Evolutionary conservation across 2,888 invertebrate genomes (phyloP).

Genomic region (Eupeodes luniger): DNA sequence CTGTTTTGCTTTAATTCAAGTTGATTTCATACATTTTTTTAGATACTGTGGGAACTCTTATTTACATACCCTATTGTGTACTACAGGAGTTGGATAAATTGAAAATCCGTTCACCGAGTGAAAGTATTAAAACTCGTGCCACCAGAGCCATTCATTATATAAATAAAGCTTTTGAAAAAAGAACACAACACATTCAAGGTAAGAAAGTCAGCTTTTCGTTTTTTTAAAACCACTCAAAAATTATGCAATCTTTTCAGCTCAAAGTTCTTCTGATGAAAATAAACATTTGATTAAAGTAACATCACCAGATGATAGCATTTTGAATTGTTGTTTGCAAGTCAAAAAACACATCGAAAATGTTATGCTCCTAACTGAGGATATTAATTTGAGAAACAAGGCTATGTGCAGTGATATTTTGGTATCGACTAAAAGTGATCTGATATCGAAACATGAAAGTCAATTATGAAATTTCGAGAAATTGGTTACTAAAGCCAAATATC

Average conservation of each 20-base stretch:
- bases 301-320: constrained; percentile 85
- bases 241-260: constrained; percentile 80
- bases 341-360: constrained; percentile 82
- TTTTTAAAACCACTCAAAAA: not conserved
- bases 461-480: not conserved
- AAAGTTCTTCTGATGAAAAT: constrained; percentile 84
- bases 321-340: constrained; percentile 85
- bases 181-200: constrained; percentile 78
- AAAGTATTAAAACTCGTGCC: constrained; percentile 76
- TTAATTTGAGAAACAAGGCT: constrained; percentile 85
- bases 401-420: constrained; percentile 83
- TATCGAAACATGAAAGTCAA: constrained; percentile 73
- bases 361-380: constrained; percentile 85
- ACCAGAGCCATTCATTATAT: constrained; percentile 80
- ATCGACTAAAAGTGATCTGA: constrained; percentile 80
- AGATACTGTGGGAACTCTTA: constrained; percentile 81
- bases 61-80: constrained; percentile 85
- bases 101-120: constrained; percentile 80
- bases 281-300: constrained; percentile 82
- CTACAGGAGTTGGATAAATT: constrained; percentile 85
- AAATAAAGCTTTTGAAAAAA: constrained; percentile 79
- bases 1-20: not conserved
- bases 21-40: not conserved
- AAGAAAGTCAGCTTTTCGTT: not conserved
- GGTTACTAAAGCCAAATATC: no score